Evolutionary conservation across 2,113 vertebrate genomes (phyloP), one percentile per base, ranked within the genome.

Genomic region (Myiagra hebetior): DNA sequence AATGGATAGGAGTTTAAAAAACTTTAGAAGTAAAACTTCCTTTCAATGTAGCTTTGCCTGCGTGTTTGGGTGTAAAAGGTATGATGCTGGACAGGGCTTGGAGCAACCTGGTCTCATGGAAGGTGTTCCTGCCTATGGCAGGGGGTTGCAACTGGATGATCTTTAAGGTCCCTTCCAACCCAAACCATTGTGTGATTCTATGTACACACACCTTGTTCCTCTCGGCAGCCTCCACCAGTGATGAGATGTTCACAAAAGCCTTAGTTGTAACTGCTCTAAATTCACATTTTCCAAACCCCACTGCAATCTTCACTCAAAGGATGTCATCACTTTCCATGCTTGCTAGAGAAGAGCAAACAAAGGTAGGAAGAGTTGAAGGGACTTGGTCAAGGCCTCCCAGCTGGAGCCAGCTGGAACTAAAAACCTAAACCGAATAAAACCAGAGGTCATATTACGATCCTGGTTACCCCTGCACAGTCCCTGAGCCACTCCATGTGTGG

Each of bases 281-380:
- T 24, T 23, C 90, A 31, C 31, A 5, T 75, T 80, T 91, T 47
- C 39, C 17, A 68, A 78, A 46, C 46, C 44, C 41, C n/a, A 62
- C 5, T 53, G n/a, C n/a, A 57, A 50, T 11, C 13, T 72, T 39
- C 17, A 31, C 21, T 72, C 57, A 39, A 49, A 89, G 47, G 41
- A 24, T 37, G 15, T 22, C 30, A 18, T 60, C 28, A n/a, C 15
- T 84, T 93, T 80, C 31, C 6, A 0, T 50, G 47, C 17, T 78
- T 18, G 2, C 22, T 85, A 64, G 39, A 84, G 39, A 37, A 89
- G 15, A 65, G 57, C 30, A 64, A 88, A 75, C 0, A 0, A 70
- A 95, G 22, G 35, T 42, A 90, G 88, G 76, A 87, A 63, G 65
- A 68, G 80, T 63, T 57, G 74, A 78, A 93, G 31, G 42, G 37